Percentiles rank a stretch among this genome's conserved stretches.
These are phyloP conservation scores for Sardina pilchardus DNA, from an alignment of 2,113 vertebrate species.

Conservation along the genomic window DNA sequence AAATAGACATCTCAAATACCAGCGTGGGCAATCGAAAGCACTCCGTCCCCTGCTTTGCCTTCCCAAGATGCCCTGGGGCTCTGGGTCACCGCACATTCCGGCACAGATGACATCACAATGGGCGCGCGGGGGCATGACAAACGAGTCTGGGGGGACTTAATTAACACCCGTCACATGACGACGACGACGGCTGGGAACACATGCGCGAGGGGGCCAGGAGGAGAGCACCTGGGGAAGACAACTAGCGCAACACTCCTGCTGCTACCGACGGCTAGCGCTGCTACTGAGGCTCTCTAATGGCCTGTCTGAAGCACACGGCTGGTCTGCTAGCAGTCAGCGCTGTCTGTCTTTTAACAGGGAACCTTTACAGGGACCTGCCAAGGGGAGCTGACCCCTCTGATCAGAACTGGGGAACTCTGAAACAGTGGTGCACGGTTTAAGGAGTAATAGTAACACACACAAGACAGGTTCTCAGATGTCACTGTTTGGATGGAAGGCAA, in stretches of 20 bases:
- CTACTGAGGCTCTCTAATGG: not conserved
- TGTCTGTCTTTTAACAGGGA: not conserved
- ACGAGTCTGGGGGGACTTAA: constrained; percentile 52
- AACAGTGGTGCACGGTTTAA: not conserved
- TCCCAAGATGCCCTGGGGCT: constrained; percentile 45
- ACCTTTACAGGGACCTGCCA: not conserved
- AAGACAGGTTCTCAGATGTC: not conserved
- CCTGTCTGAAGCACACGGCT: not conserved
- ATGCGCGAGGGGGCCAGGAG: not conserved
- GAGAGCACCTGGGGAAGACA: not conserved
- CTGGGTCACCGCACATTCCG: constrained; percentile 39
- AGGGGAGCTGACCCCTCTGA: not conserved
- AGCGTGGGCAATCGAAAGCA: not conserved
- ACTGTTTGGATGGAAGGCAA: not conserved
- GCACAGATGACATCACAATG: constrained; percentile 53
- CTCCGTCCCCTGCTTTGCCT: constrained; percentile 20
- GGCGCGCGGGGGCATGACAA: constrained; percentile 32
- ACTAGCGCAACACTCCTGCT: not conserved
- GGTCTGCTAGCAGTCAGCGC: not conserved
- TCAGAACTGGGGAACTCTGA: not conserved
- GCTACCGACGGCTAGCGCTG: not conserved
- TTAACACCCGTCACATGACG: constrained; percentile 44
- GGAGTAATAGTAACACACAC: not conserved
- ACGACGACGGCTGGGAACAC: constrained; percentile 18
- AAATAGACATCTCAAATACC: not conserved